These are phyloP conservation scores for Zelleria hepariella DNA, from an alignment of 2,888 invertebrate species.

Conservation along the genomic window DNA sequence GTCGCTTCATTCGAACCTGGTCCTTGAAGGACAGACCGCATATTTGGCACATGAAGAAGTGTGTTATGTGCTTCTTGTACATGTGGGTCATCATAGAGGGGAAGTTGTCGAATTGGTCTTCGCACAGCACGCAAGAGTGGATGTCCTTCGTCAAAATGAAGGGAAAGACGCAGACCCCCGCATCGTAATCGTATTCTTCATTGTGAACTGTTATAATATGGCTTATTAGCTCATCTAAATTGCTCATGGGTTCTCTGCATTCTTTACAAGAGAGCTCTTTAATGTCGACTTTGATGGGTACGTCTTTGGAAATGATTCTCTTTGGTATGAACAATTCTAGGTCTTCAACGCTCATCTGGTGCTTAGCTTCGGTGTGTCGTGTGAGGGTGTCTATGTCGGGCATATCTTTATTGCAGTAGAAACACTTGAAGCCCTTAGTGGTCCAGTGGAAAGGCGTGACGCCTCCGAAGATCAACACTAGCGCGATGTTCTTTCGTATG, in stretches of 20 bases:
- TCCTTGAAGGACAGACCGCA: constrained; percentile 45
- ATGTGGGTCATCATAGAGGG: constrained; percentile 40
- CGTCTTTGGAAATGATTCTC: constrained; percentile 40
- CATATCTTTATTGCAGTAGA: constrained; percentile 44
- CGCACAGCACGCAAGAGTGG: constrained; percentile 39
- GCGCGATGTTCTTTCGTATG: constrained; percentile 36
- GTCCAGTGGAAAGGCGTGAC: constrained; percentile 49
- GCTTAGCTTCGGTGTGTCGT: constrained; percentile 31
- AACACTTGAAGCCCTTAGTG: constrained; percentile 44
- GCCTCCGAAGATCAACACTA: constrained; percentile 39
- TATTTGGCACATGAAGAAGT: constrained; percentile 42
- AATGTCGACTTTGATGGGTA: constrained; percentile 50
- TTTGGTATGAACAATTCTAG: constrained; percentile 28
- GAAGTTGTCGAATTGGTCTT: constrained; percentile 37
- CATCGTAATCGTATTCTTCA: constrained; percentile 28
- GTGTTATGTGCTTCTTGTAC: constrained; percentile 42
- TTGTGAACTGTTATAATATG: constrained; percentile 34
- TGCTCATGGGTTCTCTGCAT: constrained; percentile 25
- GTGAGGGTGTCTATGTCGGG: constrained; percentile 34
- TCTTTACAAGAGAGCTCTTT: constrained; percentile 32
- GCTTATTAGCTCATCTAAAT: constrained; percentile 31
- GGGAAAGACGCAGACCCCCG: constrained; percentile 38
- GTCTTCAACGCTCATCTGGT: constrained; percentile 22
- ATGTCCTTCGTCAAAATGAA: constrained; percentile 34
- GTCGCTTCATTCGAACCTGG: constrained; percentile 36